These are phyloP conservation scores for Agrotis segetum DNA, from an alignment of 2,888 invertebrate genomes.

Conservation along the genomic window DNA sequence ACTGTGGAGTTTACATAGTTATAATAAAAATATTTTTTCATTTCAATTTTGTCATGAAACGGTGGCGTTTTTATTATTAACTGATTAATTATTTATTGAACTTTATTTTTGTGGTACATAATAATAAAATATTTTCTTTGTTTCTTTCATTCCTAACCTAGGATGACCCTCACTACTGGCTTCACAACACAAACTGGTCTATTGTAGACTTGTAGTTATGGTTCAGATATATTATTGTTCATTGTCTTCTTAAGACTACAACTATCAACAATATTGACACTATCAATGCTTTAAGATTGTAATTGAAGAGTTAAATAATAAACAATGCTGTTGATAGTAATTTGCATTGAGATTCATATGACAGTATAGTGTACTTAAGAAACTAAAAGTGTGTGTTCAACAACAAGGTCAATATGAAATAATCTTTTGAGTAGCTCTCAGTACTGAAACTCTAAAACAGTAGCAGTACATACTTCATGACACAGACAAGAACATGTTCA, in stretches of 20 bases:
- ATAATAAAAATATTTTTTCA: no score
- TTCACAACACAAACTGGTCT: background rate
- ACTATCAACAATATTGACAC: slow-evolving; percentile 10
- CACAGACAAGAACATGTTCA: background rate
- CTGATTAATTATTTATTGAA: background rate
- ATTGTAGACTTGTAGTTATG: background rate
- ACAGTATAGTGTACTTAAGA: background rate
- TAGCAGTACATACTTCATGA: background rate
- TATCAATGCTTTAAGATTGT: slow-evolving; percentile 5
- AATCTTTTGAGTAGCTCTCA: background rate
- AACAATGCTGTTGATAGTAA: slow-evolving; percentile 13
- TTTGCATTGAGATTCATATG: background rate
- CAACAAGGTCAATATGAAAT: background rate
- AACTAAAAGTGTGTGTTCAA: background rate
- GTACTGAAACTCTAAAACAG: background rate
- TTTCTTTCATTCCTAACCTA: background rate
- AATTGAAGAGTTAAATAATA: slow-evolving; percentile 6
- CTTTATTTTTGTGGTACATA: background rate
- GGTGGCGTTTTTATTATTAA: no score
- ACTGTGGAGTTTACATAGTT: no score
- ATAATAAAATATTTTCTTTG: background rate
- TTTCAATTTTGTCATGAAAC: no score
- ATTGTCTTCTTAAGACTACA: slow-evolving; percentile 14
- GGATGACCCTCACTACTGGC: background rate
- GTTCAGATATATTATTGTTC: slow-evolving; percentile 9